phyloP scores from a whole-genome alignment of 1,140 invertebrate species.

The Orius insidiosus region DNA sequence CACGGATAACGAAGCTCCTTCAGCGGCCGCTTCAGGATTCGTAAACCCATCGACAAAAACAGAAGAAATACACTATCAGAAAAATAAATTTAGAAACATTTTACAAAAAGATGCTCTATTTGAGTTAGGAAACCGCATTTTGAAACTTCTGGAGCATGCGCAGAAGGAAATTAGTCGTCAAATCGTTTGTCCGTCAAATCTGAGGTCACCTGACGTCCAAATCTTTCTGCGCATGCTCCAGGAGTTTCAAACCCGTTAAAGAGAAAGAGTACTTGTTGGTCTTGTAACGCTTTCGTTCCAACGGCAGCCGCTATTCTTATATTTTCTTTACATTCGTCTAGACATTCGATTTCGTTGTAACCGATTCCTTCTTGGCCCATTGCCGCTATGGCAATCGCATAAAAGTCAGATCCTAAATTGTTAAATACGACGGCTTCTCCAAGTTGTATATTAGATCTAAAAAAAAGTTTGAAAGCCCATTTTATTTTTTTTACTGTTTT shows the following conservation, averaged over 20 bases:
- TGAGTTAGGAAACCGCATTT: too few species aligned
- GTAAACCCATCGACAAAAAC: conserved; percentile 47
- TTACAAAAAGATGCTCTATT: too few species aligned
- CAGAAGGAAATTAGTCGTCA: too few species aligned
- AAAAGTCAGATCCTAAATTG: conserved; percentile 42
- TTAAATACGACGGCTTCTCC: conserved; percentile 29
- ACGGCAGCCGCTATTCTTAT: conserved; percentile 37
- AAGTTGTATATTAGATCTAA: background rate
- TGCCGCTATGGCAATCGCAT: conserved; percentile 46
- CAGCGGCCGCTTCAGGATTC: conserved; percentile 54
- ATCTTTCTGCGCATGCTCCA: too few species aligned
- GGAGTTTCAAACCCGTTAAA: too few species aligned
- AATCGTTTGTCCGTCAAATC: too few species aligned
- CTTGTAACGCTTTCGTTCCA: conserved; percentile 34
- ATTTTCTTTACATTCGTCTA: conserved; percentile 49
- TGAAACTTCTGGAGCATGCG: too few species aligned
- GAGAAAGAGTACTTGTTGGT: conserved; percentile 19
- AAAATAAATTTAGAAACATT: too few species aligned
- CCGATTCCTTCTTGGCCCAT: conserved; percentile 42
- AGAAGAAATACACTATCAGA: too few species aligned
- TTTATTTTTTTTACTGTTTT: conserved; percentile 3
- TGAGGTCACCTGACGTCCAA: too few species aligned
- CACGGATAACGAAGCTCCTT: conserved; percentile 42
- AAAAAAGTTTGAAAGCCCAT: background rate
- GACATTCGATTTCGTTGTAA: conserved; percentile 42